Base-by-base conservation (phyloP, 2,888 invertebrate species). In the Megaustenia siamemsis region DNA sequence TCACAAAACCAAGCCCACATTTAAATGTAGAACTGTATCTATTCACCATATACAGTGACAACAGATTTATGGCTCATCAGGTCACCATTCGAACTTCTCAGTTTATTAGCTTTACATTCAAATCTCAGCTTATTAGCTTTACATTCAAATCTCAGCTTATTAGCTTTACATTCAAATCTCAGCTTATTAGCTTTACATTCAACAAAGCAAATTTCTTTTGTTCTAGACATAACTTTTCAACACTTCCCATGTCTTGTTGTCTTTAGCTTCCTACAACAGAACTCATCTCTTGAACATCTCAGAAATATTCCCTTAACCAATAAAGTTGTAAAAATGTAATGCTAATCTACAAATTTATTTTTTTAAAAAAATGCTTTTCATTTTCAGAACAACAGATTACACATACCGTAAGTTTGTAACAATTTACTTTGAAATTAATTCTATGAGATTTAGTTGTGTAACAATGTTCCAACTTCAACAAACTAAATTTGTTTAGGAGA, bases 1-100 rank as follows among this genome's bases (percentile, higher is more conserved):
- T 56, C n/a, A 35, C 32, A 15, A 77, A 80, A 43, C 49, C 69
- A 49, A 81, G 56, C 81, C 53, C 81, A 81, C 69, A 69, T 53
- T 53, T 4, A 69, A n/a, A 28, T 35, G 32, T 49, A 8, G 21
- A 60, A 32, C 18, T 68, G 28, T 18, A 68, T 68, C n/a, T n/a
- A 79, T 60, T 24, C 28, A 24, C n/a, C 68, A 79, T 79, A 32
- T 68, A 79, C 66, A 68, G 49, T 10, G 40, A 79, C 45, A 68
- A 40, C 6, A 79, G 53, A 24, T 53, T 18, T 24, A 53, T 53
- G 21, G 21, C 53, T 53, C 10, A 3, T 18, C 18, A 3, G 12
- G 53, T 18, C 53, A 21, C 21, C 53, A 53, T 12, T 12, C 53
- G 4, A 53, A 53, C 18, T 12, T 53, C 53, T 53, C 21, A 53